These are phyloP conservation scores for Enteromius radiatus DNA, from an alignment of 2,797 vertebrate genomes.

Conservation along the genomic window DNA sequence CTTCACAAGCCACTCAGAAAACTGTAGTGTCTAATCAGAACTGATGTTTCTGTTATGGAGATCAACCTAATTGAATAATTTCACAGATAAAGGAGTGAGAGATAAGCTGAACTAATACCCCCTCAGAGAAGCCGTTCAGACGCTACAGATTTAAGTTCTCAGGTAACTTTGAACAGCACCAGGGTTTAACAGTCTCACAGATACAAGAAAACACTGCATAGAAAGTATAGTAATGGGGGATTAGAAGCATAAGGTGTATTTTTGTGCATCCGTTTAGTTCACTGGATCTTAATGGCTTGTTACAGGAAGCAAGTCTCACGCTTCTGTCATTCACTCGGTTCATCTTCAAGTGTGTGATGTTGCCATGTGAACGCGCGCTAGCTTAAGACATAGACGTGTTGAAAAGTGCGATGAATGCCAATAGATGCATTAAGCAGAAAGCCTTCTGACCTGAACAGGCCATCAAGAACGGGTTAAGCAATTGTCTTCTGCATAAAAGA, in stretches of 20 bases:
- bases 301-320: not conserved
- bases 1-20: slow-evolving; percentile 25
- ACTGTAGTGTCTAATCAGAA: slow-evolving; percentile 33
- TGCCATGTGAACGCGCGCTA: slow-evolving; percentile 49
- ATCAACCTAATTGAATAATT: slow-evolving; percentile 49
- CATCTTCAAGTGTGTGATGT: slow-evolving; percentile 50
- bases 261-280: not conserved
- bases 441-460: slow-evolving; percentile 24
- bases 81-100: slow-evolving; percentile 34
- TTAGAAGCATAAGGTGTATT: not conserved
- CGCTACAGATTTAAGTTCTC: not conserved
- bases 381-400: slow-evolving; percentile 13
- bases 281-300: not conserved
- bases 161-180: not conserved
- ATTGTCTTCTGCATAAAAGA: slow-evolving; percentile 9
- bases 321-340: slow-evolving; percentile 23
- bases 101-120: slow-evolving; percentile 39
- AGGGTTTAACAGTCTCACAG: not conserved
- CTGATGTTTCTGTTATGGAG: slow-evolving; percentile 38
- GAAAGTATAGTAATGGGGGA: not conserved
- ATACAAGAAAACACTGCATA: not conserved
- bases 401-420: slow-evolving; percentile 50
- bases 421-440: slow-evolving; percentile 54
- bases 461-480: slow-evolving; percentile 30
- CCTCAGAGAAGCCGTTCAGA: not conserved